These are phyloP conservation scores for Strix uralensis DNA, from an alignment of 2,113 vertebrate species.

Conservation along the genomic window DNA sequence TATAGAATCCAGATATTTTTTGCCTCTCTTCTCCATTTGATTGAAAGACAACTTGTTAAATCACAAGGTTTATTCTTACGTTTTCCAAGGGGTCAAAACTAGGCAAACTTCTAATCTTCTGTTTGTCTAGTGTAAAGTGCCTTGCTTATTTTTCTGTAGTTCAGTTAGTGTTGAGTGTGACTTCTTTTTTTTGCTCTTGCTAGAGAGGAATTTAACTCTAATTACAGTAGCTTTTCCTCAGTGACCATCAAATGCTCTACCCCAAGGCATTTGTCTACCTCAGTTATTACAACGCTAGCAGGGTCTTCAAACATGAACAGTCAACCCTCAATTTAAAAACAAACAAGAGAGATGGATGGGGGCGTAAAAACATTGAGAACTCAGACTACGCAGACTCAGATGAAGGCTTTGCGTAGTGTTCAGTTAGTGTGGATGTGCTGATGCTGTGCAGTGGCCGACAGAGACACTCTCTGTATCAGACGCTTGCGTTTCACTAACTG, in stretches of 20 bases:
- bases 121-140: not conserved
- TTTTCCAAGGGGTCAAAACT: not conserved
- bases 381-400: rapidly evolving
- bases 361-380: not conserved
- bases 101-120: not conserved
- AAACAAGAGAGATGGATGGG: not conserved
- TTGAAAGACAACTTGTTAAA: not conserved
- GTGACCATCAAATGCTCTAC: not conserved
- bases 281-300: not conserved
- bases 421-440: rapidly evolving
- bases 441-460: not conserved
- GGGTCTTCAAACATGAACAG: not conserved
- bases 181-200: not conserved
- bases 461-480: not conserved
- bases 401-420: not conserved
- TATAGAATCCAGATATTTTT: not conserved
- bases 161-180: not conserved
- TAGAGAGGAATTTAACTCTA: not conserved
- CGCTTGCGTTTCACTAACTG: not conserved
- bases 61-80: not conserved
- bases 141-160: not conserved
- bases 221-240: not conserved
- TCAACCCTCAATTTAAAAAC: not conserved
- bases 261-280: not conserved
- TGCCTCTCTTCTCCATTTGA: not conserved